Base-by-base conservation (phyloP, 2,113 vertebrate genomes). In the Athene cunicularia region DNA sequence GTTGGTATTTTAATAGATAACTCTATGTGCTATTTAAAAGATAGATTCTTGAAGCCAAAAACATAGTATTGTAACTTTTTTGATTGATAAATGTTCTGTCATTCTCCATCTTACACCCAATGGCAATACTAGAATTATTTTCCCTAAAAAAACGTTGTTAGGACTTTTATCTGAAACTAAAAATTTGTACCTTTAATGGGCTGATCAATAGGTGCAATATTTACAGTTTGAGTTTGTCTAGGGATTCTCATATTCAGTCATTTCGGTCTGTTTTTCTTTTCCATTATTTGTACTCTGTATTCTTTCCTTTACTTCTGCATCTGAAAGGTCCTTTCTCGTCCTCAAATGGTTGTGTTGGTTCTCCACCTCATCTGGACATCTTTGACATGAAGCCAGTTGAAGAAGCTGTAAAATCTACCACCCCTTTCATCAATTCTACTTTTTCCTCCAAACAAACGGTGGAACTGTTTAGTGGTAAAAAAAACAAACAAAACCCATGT, bases 301-400 rank as follows among this genome's bases (percentile, higher is more conserved):
- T 97, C 95, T 97, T 94, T 94, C 73, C 87, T 95, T 96, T 95
- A 91, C 95, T 96, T 93, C 89, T 94, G 77, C 85, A 63, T 90
- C 96, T 89, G 75, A 84, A 97, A 98, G 98, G 97, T 95, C 97
- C 97, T 94, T 98, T 98, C 94, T 95, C 97, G 64, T 97, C 98
- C 32, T 98, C 98, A 95, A 97, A 98, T 96, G 97, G 97, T 96
- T 98, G 97, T 92, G 93, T 98, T 96, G 96, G 96, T 95, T 98
- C 98, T 91, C 98, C 97, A 84, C 97, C 97, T 91, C 98, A 98
- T 92, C 96, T 98, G 96, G 98, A 98, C 95, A 93, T 98, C 93
- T 98, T 98, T 97, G 97, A 98, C 91, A 98, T 98, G 98, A 98
- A 98, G 95, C 98, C 98, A 45, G 98, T 98, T 92, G 98, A 98